Percentiles rank a stretch among this genome's conserved stretches.
These are phyloP conservation scores for Thymelicus sylvestris DNA, from an alignment of 2,888 invertebrate species.

Conservation along the genomic window DNA sequence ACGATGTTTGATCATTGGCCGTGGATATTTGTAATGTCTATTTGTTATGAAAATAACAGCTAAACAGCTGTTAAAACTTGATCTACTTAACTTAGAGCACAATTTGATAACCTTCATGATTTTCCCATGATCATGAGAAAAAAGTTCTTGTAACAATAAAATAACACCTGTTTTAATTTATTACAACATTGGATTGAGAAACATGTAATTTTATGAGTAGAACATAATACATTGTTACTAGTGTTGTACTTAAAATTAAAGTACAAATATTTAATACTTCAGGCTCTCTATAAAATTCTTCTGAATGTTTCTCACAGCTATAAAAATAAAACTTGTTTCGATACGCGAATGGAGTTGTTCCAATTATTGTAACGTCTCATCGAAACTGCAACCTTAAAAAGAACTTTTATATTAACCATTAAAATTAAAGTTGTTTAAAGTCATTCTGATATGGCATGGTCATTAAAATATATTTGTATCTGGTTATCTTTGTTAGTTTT, in stretches of 20 bases:
- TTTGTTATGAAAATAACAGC: too few relatives aligned
- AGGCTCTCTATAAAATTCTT: slow-evolving; percentile 1
- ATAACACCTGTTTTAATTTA: slow-evolving; percentile 35
- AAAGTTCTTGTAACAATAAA: not conserved
- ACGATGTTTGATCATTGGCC: too few relatives aligned
- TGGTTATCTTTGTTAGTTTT: slow-evolving; percentile 65
- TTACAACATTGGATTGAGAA: not conserved
- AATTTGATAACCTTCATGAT: too few relatives aligned
- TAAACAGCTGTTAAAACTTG: too few relatives aligned
- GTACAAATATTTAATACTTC: not conserved
- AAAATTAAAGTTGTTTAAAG: slow-evolving; percentile 72
- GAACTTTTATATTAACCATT: slow-evolving; percentile 69
- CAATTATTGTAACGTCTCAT: slow-evolving; percentile 66
- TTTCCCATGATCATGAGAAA: too few relatives aligned
- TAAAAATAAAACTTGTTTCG: slow-evolving; percentile 45
- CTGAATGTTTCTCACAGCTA: slow-evolving; percentile 53
- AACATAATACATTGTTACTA: not conserved
- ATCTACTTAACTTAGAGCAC: too few relatives aligned
- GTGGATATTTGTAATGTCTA: too few relatives aligned
- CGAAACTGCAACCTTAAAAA: slow-evolving; percentile 59
- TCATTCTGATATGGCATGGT: slow-evolving; percentile 59
- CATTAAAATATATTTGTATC: slow-evolving; percentile 78
- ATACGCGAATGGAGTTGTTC: slow-evolving; percentile 41
- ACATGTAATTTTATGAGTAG: slow-evolving; percentile 5
- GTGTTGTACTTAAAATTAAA: not conserved